Base-by-base conservation (phyloP, 2,888 invertebrate genomes). In the Dendrolimus pini region DNA sequence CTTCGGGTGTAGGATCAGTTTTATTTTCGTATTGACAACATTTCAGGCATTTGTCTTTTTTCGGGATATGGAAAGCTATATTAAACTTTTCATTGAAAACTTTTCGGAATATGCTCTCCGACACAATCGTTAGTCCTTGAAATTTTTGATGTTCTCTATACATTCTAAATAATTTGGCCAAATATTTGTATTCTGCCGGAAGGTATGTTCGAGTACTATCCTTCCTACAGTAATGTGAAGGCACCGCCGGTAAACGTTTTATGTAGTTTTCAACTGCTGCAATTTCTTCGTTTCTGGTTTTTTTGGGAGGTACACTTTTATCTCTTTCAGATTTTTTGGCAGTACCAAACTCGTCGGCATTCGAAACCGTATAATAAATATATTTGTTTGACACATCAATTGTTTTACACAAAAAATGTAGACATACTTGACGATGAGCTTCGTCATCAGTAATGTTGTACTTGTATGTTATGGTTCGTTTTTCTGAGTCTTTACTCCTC, bases 381-480 rank as follows among this genome's bases (percentile, higher is more conserved):
- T 12, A 56, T 56, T 60, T 62, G 6, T 30, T 9, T 9, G 55
- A 52, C 18, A 67, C 54, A 54, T 65, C 55, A 42, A 67, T 30
- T 12, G 67, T 65, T 7, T 56, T 57, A 1, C 55, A 54, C 41
- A 67, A 55, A 60, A 63, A 64, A 57, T 63, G 58, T n/a, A 56
- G 55, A 55, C 65, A 65, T 18, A 65, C 59, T 52, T 13, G 30
- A 54, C 63, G 54, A 53, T 54, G 52, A 30, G 61, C 65, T 60
- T 66, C 65, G 41, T 62, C 62, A 47, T 65, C 65, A 13, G 53
- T 65, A 52, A 66, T 66, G 30, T 30, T 52, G 55, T 66, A 65
- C 13, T 57, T 57, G 54, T 60, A 60, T 8, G 57, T 61, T 55
- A 7, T 41, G 14, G 10, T 13, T 12, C 61, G 60, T 54, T 52